These are phyloP conservation scores for Chromoteleia sp. DNA, from an alignment of 2,888 invertebrate genomes.

Conservation along the genomic window DNA sequence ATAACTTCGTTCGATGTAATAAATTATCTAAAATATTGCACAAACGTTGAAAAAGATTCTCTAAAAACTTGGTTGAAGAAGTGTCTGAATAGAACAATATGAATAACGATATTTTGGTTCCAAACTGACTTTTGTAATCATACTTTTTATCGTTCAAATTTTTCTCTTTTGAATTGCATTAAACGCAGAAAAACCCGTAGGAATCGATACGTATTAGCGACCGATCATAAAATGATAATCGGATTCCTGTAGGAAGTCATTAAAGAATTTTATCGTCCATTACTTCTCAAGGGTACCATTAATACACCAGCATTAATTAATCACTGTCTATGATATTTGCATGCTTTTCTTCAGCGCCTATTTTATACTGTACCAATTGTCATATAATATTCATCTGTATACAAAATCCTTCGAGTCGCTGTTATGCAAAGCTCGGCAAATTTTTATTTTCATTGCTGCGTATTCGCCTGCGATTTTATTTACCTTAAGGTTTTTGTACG, in stretches of 20 bases:
- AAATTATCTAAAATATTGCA: background rate
- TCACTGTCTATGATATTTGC: background rate
- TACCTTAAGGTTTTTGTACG: too few relatives aligned
- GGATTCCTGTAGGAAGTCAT: background rate
- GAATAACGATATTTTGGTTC: too few relatives aligned
- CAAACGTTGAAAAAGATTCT: background rate
- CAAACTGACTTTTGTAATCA: background rate
- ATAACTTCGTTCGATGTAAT: too few relatives aligned
- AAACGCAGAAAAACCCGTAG: too few relatives aligned
- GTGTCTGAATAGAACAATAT: too few relatives aligned
- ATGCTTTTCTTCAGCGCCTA: background rate
- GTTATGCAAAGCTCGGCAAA: slow-evolving; percentile 1
- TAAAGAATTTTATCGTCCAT: background rate
- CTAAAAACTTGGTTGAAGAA: too few relatives aligned
- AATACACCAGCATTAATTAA: background rate
- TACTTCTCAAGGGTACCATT: background rate
- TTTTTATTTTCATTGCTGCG: background rate
- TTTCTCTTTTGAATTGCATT: too few relatives aligned
- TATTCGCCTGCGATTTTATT: background rate
- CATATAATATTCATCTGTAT: slow-evolving; percentile 6
- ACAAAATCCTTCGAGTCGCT: background rate
- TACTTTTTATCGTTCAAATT: too few relatives aligned
- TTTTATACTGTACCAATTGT: background rate
- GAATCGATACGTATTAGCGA: background rate
- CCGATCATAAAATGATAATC: background rate